Evolutionary conservation across 2,113 vertebrate genomes (phyloP).

Genomic region (Atrichornis clamosus): DNA sequence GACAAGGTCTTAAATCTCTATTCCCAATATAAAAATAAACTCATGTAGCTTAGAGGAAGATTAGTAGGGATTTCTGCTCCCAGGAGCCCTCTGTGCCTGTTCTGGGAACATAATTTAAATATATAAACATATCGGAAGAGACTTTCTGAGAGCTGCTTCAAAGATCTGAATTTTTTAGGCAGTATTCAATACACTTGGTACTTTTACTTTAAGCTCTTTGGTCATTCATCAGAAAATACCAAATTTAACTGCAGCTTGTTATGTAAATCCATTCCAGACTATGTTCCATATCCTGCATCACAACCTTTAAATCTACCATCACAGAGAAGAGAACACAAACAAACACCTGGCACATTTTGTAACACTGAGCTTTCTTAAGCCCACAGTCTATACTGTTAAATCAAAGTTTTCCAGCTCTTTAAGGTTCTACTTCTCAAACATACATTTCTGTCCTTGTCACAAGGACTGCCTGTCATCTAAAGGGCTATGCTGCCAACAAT

Average conservation of each 20-base stretch:
- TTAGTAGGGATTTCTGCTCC: not conserved
- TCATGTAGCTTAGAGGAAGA: not conserved
- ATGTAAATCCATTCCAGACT: not conserved
- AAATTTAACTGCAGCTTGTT: conserved; percentile 10
- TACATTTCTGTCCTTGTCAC: not conserved
- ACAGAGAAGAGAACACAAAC: not conserved
- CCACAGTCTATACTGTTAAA: not conserved
- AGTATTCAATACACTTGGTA: not conserved
- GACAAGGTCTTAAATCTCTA: not conserved
- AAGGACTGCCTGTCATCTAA: not conserved
- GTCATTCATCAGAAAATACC: not conserved
- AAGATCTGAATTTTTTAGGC: not conserved
- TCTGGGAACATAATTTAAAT: not conserved
- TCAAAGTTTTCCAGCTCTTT: not conserved
- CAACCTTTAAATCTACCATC: not conserved
- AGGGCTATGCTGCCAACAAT: not conserved
- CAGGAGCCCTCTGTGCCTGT: not conserved
- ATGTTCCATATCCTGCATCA: not conserved
- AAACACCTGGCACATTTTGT: not conserved
- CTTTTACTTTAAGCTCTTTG: not conserved
- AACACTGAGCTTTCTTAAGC: not conserved
- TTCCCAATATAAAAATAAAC: not conserved
- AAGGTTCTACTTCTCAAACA: not conserved
- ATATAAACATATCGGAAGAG: not conserved
- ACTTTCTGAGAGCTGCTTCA: not conserved